Evolutionary conservation across 2,888 invertebrate species (phyloP), one percentile per base, ranked within the genome.

Genomic region (Leptinotarsa rubiginosa): DNA sequence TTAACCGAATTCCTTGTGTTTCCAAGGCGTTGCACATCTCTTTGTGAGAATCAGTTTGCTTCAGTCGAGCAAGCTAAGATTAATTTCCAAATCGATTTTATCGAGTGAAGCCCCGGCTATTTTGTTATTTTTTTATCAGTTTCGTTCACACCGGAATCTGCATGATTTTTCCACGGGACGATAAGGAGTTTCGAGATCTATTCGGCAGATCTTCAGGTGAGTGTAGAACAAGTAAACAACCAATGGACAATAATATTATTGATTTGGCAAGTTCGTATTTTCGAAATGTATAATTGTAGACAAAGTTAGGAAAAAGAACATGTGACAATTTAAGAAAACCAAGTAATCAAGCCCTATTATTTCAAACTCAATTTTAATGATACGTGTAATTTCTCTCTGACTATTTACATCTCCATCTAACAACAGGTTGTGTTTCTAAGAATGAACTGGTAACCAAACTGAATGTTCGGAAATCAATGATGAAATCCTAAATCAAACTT

Each of bases 161-260:
- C 56, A 56, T 56, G 56, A 56, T 56, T 56, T 22, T 56, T 56
- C 56, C 56, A 56, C 56, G 56, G 3, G 56, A 56, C 20, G 22
- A 56, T 56, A 56, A 56, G 56, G 56, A 25, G 4, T 56, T 56
- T 20, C 56, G 20, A 56, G 12, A 56, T 56, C 20, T 56, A 4
- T 22, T 56, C 13, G 22, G 22, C 20, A 22, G 22, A 22, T 56
- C 12, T 56, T 56, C 56, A 22, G 56, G 56, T 56, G 15, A 56
- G 56, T 56, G 22, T 22, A 13, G 15, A 2, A 41, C 41, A 41
- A 41, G 41, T 50, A 49, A 49, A 49, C 49, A 49, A 49, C 13
- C 50, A n/a, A 50, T 12, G 41, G 41, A 41, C 10, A 41, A 31
- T 31, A 31, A 41, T 41, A 12, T 41, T 41, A 41, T 41, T 41